phyloP scores from a whole-genome alignment of 2,113 vertebrate genomes.

The Cyprinus carpio region DNA sequence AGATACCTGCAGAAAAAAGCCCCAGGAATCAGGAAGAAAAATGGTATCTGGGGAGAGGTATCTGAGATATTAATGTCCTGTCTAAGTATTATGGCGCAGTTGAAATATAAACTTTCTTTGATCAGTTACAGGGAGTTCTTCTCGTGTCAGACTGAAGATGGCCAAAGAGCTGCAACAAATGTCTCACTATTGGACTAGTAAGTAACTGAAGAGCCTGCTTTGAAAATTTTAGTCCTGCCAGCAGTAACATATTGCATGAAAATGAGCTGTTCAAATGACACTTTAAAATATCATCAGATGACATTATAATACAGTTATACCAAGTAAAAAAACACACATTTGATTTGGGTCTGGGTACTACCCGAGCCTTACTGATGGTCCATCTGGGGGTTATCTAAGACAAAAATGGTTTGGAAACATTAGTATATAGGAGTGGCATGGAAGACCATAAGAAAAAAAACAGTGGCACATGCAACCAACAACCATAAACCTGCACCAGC shows the following conservation, averaged over 20 bases:
- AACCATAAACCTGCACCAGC: conserved; percentile 50
- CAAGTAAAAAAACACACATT: too few species aligned
- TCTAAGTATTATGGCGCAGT: not conserved
- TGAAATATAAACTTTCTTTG: conserved; percentile 33
- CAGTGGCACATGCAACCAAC: conserved; percentile 8
- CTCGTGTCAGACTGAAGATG: not conserved
- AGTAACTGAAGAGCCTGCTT: not conserved
- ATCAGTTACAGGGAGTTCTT: conserved; percentile 35
- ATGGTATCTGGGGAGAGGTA: conserved; percentile 23
- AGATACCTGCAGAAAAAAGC: conserved; percentile 27
- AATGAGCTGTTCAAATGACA: not conserved
- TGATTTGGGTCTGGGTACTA: too few species aligned
- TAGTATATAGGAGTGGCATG: not conserved
- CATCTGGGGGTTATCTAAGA: too few species aligned
- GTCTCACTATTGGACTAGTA: not conserved
- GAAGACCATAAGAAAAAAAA: not conserved
- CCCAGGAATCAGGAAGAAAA: conserved; percentile 24
- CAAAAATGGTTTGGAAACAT: not conserved
- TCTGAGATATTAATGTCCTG: conserved; percentile 34
- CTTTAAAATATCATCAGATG: not conserved
- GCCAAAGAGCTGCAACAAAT: not conserved
- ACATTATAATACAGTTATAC: too few species aligned
- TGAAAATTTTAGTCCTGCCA: conserved; percentile 17
- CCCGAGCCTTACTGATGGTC: too few species aligned
- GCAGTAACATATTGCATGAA: not conserved